phyloP scores from a whole-genome alignment of 2,113 vertebrate genomes.

The Meriones unguiculatus region DNA sequence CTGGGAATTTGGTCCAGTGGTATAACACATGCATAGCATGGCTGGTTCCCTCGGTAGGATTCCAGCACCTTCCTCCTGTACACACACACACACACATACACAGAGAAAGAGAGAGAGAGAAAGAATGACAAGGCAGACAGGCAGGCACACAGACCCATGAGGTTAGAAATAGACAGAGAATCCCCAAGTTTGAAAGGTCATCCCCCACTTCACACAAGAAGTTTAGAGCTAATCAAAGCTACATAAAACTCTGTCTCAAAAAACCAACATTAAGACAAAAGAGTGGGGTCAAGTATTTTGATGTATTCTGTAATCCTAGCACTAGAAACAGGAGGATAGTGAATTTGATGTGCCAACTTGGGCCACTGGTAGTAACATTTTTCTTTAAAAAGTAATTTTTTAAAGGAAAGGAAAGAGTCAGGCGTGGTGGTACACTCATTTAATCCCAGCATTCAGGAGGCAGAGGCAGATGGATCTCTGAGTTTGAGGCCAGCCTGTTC shows the following conservation, averaged over 20 bases:
- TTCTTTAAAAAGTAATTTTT: background rate
- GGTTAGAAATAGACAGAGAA: background rate
- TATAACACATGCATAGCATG: background rate
- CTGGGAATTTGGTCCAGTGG: background rate
- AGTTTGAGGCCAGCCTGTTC: background rate
- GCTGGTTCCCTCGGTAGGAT: background rate
- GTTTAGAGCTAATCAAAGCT: background rate
- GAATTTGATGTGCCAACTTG: background rate
- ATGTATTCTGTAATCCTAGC: background rate
- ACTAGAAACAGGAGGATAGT: background rate
- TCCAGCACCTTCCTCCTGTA: background rate
- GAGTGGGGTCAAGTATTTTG: background rate
- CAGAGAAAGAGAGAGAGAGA: background rate
- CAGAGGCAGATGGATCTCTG: background rate
- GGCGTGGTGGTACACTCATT: background rate
- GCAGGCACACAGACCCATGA: too few relatives aligned
- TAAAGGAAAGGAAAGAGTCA: background rate
- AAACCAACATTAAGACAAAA: background rate
- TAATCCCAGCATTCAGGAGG: background rate
- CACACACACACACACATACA: background rate
- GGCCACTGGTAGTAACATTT: background rate
- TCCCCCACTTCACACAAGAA: background rate
- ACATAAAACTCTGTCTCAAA: background rate
- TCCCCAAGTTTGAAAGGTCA: background rate
- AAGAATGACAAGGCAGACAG: background rate